Evolutionary conservation across 2,797 vertebrate genomes (phyloP).

Genomic region (Melopsittacus undulatus): DNA sequence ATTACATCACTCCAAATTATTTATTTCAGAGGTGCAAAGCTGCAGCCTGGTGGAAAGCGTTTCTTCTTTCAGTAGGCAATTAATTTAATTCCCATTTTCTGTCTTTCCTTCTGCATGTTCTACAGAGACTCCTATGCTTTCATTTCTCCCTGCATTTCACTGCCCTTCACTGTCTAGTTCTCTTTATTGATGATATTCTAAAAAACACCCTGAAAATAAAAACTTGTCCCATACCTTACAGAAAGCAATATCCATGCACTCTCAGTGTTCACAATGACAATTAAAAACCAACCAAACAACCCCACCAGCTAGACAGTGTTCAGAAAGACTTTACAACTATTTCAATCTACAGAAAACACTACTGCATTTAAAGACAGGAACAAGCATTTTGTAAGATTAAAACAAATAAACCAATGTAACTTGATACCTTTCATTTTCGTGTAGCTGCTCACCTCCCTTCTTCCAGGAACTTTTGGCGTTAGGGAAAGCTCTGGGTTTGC

Average conservation of each 20-base stretch:
- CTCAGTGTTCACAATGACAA: background rate
- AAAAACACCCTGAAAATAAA: background rate
- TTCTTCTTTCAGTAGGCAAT: background rate
- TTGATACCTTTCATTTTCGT: slow-evolving; percentile 87
- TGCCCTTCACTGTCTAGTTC: background rate
- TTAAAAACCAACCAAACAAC: background rate
- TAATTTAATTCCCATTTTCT: background rate
- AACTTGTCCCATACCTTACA: background rate
- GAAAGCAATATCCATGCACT: background rate
- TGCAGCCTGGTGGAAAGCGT: background rate
- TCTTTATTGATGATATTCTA: background rate
- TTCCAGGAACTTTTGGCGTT: slow-evolving; percentile 90
- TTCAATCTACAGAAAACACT: background rate
- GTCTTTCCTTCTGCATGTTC: background rate
- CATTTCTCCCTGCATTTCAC: background rate
- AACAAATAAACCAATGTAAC: slow-evolving; percentile 38
- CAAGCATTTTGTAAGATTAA: background rate
- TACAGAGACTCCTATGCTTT: background rate
- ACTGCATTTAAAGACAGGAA: background rate
- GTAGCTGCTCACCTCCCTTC: slow-evolving; percentile 87
- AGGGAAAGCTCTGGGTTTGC: slow-evolving; percentile 92
- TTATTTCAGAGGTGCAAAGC: background rate
- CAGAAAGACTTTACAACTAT: background rate
- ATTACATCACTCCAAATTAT: background rate
- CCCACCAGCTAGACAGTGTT: background rate